A percentile compares a stretch with the other conserved stretches of the same genome.
These are phyloP conservation scores for Mustela nigripes DNA, from an alignment of 2,113 vertebrate species.

Conservation along the genomic window DNA sequence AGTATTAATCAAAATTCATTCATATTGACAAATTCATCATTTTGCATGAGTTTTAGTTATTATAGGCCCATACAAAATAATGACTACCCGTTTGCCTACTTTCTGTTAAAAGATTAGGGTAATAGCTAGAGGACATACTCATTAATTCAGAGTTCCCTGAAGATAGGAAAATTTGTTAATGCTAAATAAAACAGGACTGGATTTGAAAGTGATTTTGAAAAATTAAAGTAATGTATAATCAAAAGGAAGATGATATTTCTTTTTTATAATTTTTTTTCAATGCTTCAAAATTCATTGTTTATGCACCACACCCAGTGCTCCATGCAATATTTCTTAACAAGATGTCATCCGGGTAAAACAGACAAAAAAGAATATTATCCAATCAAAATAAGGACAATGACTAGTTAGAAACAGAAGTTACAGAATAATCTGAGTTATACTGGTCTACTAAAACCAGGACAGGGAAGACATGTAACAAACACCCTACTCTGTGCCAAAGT, in stretches of 20 bases:
- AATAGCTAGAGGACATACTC: background rate
- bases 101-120: background rate
- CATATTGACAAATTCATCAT: background rate
- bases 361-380: background rate
- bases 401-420: background rate
- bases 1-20: background rate
- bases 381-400: background rate
- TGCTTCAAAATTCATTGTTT: too few species aligned
- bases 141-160: background rate
- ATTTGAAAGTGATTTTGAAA: background rate
- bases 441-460: background rate
- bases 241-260: background rate
- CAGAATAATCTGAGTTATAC: background rate
- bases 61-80: background rate
- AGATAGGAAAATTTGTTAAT: background rate
- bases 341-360: background rate
- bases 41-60: background rate
- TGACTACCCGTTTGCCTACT: background rate
- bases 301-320: too few species aligned
- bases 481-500: background rate
- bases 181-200: background rate
- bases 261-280: too few species aligned
- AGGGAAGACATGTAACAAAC: background rate
- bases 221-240: background rate
- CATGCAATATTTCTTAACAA: background rate